These are phyloP conservation scores for Monarcha castaneiventris DNA, from an alignment of 2,113 vertebrate genomes.

Conservation along the genomic window DNA sequence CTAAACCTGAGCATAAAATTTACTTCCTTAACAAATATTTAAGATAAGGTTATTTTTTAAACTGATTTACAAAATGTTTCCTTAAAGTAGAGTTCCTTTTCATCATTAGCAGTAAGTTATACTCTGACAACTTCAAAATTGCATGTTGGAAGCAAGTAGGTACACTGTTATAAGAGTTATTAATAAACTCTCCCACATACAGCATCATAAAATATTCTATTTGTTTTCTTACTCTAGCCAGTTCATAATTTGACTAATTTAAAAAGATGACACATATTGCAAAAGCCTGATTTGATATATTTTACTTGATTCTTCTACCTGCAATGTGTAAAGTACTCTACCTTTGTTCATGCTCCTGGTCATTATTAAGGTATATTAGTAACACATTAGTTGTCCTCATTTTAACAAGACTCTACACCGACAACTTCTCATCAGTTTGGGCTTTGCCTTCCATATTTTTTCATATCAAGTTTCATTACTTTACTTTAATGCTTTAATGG, in stretches of 20 bases:
- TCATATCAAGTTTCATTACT: not conserved
- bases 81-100: not conserved
- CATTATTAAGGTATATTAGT: not conserved
- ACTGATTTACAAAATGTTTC: not conserved
- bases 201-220: not conserved
- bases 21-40: not conserved
- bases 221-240: not conserved
- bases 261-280: not conserved
- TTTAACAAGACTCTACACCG: not conserved
- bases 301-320: not conserved
- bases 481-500: not conserved
- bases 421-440: not conserved
- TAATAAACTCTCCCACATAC: not conserved
- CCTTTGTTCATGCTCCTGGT: not conserved
- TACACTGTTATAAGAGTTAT: not conserved
- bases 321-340: not conserved
- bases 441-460: not conserved
- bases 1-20: not conserved
- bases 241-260: not conserved
- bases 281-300: not conserved
- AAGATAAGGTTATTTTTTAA: not conserved
- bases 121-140: not conserved
- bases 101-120: not conserved
- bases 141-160: not conserved
- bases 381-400: not conserved